Evolutionary conservation across 2,113 vertebrate genomes (phyloP).

Genomic region (Microtus ochrogaster): DNA sequence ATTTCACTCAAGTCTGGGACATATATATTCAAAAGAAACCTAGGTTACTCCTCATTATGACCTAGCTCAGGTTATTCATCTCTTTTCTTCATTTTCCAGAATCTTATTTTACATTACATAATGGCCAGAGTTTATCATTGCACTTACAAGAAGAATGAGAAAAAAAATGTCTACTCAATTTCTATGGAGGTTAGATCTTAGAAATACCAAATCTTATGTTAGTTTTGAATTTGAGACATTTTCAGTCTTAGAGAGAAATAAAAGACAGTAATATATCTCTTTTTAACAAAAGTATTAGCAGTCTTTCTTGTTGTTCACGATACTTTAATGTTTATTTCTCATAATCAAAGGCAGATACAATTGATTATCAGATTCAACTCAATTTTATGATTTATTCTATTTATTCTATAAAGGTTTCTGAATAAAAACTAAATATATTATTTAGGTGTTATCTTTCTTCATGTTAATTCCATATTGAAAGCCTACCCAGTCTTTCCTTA

Average conservation of each 20-base stretch:
- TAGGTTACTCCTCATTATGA: not conserved
- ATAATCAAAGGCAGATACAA: not conserved
- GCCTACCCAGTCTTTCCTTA: not conserved
- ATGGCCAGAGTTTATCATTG: not conserved
- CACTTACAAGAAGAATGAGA: not conserved
- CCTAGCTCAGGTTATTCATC: not conserved
- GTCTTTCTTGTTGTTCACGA: not conserved
- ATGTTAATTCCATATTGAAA: not conserved
- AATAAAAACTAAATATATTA: not conserved
- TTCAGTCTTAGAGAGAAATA: not conserved
- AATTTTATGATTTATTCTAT: slow-evolving; percentile 2
- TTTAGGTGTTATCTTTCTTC: not conserved
- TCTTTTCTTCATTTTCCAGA: not conserved
- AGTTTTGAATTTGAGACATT: not conserved
- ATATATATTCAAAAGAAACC: not conserved
- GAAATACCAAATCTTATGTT: not conserved
- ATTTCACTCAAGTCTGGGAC: not conserved
- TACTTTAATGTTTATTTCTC: not conserved
- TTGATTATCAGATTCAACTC: not conserved
- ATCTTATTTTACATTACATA: slow-evolving; percentile 26
- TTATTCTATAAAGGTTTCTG: not conserved
- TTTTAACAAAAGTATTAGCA: not conserved
- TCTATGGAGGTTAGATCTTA: not conserved
- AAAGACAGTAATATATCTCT: not conserved
- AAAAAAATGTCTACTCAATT: not conserved